Percentiles rank a stretch among this genome's conserved stretches.
Evolutionary conservation across 2,797 vertebrate genomes (phyloP).

Genomic region (Anniella stebbinsi): DNA sequence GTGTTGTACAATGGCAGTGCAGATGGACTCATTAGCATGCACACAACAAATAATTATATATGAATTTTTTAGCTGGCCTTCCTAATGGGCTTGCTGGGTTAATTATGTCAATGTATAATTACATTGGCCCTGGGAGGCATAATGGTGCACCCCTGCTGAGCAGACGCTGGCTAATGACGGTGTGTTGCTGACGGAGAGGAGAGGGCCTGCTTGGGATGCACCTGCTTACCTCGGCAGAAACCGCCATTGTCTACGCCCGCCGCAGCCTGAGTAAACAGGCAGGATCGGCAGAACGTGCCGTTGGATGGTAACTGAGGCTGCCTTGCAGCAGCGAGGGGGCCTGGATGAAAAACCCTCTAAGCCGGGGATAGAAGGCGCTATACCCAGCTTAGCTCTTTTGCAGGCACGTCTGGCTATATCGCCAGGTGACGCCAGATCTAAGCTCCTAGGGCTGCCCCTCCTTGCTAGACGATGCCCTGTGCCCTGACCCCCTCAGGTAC

Average conservation of each 20-base stretch:
- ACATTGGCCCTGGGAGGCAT: slow-evolving; percentile 98
- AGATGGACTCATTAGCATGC: slow-evolving; percentile 99
- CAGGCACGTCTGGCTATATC: too few species aligned
- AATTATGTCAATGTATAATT: slow-evolving; percentile 99
- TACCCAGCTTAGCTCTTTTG: background rate
- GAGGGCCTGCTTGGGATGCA: slow-evolving; percentile 85
- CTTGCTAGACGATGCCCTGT: too few species aligned
- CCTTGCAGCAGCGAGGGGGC: too few species aligned
- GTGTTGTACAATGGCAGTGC: slow-evolving; percentile 99
- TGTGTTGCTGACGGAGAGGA: slow-evolving; percentile 91
- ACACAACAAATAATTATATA: slow-evolving; percentile 99
- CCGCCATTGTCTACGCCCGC: slow-evolving; percentile 63
- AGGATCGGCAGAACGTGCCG: background rate
- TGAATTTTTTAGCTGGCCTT: slow-evolving; percentile 94
- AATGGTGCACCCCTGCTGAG: slow-evolving; percentile 92
- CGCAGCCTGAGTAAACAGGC: slow-evolving; percentile 53
- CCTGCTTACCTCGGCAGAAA: slow-evolving; percentile 90
- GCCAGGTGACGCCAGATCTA: background rate
- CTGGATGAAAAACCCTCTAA: background rate
- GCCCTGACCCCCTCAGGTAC: too few species aligned
- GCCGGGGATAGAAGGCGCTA: background rate
- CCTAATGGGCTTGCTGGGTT: slow-evolving; percentile 99
- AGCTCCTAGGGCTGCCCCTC: background rate
- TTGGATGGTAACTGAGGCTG: slow-evolving; percentile 6
- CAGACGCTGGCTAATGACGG: slow-evolving; percentile 94